Conservation (phyloP, 2,113 vertebrate species). For the Saguinus midas region DNA sequence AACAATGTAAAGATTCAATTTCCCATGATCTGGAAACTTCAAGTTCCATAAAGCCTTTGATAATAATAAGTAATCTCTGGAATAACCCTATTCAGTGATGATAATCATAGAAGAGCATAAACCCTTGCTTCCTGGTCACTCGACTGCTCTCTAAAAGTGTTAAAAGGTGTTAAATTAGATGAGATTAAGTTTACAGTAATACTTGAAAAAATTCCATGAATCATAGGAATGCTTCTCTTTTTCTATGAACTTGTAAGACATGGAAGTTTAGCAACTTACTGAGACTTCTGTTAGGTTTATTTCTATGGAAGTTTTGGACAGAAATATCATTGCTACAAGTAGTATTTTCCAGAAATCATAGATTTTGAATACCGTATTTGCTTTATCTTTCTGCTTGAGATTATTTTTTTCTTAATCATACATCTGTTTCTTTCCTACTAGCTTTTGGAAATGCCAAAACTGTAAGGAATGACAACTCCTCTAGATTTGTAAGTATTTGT, state of each 20-base stretch:
- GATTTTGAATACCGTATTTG: not conserved
- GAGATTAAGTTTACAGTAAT: not conserved
- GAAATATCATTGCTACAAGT: not conserved
- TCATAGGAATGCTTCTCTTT: not conserved
- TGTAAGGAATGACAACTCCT: conserved; percentile 98
- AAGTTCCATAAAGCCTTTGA: not conserved
- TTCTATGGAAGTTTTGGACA: not conserved
- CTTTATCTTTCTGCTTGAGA: conserved; percentile 18
- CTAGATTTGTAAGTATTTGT: conserved; percentile 96
- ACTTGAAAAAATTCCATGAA: not conserved
- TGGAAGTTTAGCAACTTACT: not conserved
- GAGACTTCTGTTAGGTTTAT: not conserved
- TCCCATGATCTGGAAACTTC: not conserved
- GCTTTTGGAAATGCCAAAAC: conserved; percentile 99
- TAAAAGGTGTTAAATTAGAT: not conserved
- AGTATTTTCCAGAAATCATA: not conserved
- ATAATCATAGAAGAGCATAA: not conserved
- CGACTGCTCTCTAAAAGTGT: not conserved
- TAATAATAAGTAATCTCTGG: not conserved
- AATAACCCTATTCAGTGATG: not conserved
- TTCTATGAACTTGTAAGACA: not conserved
- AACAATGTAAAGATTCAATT: not conserved
- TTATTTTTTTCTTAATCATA: conserved; percentile 35
- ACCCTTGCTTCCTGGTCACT: not conserved
- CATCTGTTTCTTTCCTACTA: conserved; percentile 79